Conservation (phyloP, 2,888 invertebrate genomes). For the Eilema depressum region DNA sequence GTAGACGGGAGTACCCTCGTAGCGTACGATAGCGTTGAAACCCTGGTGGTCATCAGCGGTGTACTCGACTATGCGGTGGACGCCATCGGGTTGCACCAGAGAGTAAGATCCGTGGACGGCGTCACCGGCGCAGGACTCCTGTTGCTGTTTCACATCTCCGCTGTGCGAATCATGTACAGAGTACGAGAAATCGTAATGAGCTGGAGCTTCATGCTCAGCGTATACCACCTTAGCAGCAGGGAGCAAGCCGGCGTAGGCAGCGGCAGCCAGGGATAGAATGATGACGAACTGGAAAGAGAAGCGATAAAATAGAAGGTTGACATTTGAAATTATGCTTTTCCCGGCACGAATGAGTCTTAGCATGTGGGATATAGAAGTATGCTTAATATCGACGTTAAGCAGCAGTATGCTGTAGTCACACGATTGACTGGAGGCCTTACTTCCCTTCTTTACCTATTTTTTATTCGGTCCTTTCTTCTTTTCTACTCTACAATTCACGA, state of each 20-base stretch:
- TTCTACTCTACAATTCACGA: no score
- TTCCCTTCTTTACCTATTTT: no score
- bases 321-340: no score
- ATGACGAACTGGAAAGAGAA: conserved; percentile 63
- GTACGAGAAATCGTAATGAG: conserved; percentile 80
- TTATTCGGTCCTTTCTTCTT: no score
- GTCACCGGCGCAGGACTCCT: conserved; percentile 78
- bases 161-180: conserved; percentile 78
- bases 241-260: conserved; percentile 59
- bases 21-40: conserved; percentile 81
- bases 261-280: conserved; percentile 68
- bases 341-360: no score
- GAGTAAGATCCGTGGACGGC: conserved; percentile 82
- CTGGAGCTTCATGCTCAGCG: conserved; percentile 72
- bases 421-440: no score
- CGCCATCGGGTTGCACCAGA: conserved; percentile 81
- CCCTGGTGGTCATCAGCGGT: conserved; percentile 77
- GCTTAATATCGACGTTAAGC: no score
- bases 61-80: conserved; percentile 81
- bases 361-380: no score
- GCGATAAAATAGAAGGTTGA: neutral
- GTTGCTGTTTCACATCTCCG: conserved; percentile 82
- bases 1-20: conserved; percentile 72
- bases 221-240: conserved; percentile 71
- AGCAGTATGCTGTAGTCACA: no score